A percentile compares a stretch with the other conserved stretches of the same genome.
These are phyloP conservation scores for Drosophila monieri DNA, from an alignment of 2,888 invertebrate genomes.

Conservation along the genomic window DNA sequence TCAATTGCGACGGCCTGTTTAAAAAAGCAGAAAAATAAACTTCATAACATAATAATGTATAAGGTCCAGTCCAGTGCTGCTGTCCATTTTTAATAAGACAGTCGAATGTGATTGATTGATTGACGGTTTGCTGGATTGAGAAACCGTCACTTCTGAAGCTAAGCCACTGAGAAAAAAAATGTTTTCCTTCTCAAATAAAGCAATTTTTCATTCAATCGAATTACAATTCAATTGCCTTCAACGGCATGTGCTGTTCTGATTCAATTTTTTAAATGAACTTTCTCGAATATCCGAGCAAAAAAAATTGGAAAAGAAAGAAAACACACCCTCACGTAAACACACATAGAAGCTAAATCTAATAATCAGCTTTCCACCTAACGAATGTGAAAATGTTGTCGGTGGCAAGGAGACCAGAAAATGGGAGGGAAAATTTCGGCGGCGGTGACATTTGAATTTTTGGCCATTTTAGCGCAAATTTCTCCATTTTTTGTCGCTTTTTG, in stretches of 20 bases:
- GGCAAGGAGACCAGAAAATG: slow-evolving; percentile 4
- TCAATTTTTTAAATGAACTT: not conserved
- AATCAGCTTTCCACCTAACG: slow-evolving; percentile 54
- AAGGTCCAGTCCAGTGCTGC: slow-evolving; percentile 20
- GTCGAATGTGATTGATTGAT: slow-evolving; percentile 18
- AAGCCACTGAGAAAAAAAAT: slow-evolving; percentile 1
- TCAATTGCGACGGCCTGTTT: slow-evolving; percentile 18
- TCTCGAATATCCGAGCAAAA: slow-evolving; percentile 9
- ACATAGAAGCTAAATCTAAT: slow-evolving; percentile 55
- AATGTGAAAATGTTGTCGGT: slow-evolving; percentile 25
- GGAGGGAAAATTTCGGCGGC: slow-evolving; percentile 14
- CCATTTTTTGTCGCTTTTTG: slow-evolving; percentile 23
- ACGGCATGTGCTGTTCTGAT: slow-evolving; percentile 42
- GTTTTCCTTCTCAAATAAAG: slow-evolving; percentile 7
- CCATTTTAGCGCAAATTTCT: slow-evolving; percentile 50
- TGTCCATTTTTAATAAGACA: slow-evolving; percentile 45
- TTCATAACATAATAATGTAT: slow-evolving; percentile 1
- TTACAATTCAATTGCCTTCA: slow-evolving; percentile 69
- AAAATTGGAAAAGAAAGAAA: slow-evolving; percentile 6
- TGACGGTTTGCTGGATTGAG: slow-evolving; percentile 14
- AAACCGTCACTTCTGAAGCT: slow-evolving; percentile 13
- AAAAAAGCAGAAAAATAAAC: slow-evolving; percentile 7
- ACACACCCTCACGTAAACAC: slow-evolving; percentile 12
- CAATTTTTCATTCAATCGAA: slow-evolving; percentile 43
- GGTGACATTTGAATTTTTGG: slow-evolving; percentile 70